Evolutionary conservation across 2,797 vertebrate species (phyloP).

Genomic region (Loriculus beryllinus): DNA sequence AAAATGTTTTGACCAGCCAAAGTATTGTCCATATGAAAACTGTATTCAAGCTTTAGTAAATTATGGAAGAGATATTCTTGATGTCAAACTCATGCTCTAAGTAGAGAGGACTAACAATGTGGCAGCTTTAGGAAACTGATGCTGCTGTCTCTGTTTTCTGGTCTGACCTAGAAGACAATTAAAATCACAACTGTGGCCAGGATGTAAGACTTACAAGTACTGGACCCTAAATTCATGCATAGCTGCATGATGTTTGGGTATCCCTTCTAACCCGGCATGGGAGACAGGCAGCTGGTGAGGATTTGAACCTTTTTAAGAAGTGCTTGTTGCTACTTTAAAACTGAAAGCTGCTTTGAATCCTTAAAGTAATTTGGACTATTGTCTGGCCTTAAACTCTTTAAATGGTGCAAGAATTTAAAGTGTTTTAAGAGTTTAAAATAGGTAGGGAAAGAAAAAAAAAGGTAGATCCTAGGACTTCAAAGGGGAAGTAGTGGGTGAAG

Average conservation of each 20-base stretch:
- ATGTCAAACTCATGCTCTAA: neutral
- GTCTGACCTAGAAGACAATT: neutral
- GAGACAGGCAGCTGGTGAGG: neutral
- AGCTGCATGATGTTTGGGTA: neutral
- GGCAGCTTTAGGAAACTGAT: neutral
- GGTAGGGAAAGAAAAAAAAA: neutral
- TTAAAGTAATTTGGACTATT: neutral
- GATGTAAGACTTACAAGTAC: neutral
- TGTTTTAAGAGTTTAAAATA: neutral
- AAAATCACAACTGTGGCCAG: neutral
- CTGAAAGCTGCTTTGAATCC: neutral
- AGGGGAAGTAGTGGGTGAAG: neutral
- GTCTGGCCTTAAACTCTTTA: neutral
- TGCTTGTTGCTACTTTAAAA: neutral
- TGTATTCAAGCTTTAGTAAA: neutral
- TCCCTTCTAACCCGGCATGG: neutral
- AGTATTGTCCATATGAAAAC: neutral
- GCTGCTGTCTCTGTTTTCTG: neutral
- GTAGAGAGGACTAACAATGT: neutral
- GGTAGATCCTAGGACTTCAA: neutral
- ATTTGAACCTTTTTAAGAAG: neutral
- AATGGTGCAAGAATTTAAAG: neutral
- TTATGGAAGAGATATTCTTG: neutral
- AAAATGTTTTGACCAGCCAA: neutral
- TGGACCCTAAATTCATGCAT: neutral